These are phyloP conservation scores for Theocolax elegans DNA, from an alignment of 1,140 invertebrate species.

Conservation along the genomic window DNA sequence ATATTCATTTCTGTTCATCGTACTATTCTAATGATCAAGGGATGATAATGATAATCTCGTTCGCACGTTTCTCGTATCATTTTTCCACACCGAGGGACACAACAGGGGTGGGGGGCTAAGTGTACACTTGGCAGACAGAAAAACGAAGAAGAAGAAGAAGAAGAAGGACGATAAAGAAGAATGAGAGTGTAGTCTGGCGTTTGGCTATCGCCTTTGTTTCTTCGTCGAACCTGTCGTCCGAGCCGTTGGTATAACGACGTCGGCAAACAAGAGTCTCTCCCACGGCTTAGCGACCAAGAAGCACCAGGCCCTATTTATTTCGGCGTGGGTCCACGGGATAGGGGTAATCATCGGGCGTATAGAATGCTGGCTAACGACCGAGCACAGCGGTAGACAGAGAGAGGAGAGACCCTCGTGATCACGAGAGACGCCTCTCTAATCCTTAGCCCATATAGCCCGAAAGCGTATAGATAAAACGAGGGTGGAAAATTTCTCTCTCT, in stretches of 20 bases:
- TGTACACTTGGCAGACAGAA: no score
- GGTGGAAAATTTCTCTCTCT: constrained; percentile 43
- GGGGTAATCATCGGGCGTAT: constrained; percentile 52
- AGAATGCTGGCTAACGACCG: constrained; percentile 12
- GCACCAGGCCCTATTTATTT: constrained; percentile 53
- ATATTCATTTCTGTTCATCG: no score
- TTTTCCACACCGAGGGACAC: no score
- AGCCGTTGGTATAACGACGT: constrained; percentile 45
- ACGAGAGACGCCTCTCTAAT: constrained; percentile 46
- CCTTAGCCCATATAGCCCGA: constrained; percentile 44
- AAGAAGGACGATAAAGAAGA: no score
- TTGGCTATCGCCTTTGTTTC: not conserved
- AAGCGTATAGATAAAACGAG: constrained; percentile 42
- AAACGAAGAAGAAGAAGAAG: no score
- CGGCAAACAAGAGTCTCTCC: constrained; percentile 44
- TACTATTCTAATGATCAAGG: no score
- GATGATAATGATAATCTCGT: no score
- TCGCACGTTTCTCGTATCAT: no score
- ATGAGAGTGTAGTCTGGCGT: no score
- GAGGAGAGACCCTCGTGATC: constrained; percentile 38
- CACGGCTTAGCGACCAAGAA: constrained; percentile 27
- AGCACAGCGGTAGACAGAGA: not conserved
- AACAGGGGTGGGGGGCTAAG: no score
- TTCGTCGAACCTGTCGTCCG: constrained; percentile 19
- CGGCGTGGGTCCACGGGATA: constrained; percentile 43